Base-by-base conservation (phyloP, 2,113 vertebrate species). In the Salvelinus sp. region DNA sequence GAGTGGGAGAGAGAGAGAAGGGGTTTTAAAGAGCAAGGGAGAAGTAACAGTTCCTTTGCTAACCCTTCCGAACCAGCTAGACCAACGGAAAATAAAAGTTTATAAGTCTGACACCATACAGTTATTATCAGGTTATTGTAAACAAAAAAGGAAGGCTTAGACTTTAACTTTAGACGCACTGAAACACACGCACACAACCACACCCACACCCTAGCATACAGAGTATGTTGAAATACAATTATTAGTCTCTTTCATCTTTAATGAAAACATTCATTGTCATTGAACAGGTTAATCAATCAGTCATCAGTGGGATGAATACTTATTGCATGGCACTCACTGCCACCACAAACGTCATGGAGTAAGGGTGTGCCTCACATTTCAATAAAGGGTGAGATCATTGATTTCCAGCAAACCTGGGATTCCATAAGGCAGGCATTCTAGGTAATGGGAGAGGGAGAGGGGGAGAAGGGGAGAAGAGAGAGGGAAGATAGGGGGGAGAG, bases 311-410 rank as follows among this genome's bases (percentile, higher is more conserved):
- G 82, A 83, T 83, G 87, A 81, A 84, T 79, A 76, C 85, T 88
- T 89, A 85, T 85, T 85, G 69, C 12, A 3, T 33, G 65, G 75
- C 79, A 48, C 77, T 7, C 76, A 82, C 82, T 78, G 30, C 65
- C 76, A 84, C 63, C 38, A n/a, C 6, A 63, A 88, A 78, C 81
- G 76, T 88, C 7, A 74, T 81, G 82, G 80, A 84, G 69, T 73
- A 30, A 1, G 84, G 87, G 86, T 78, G 87, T 74, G 85, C 88
- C 79, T 89, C 86, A 81, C 76, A 84, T 89, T 90, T 92, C 86
- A 88, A 90, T 87, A 86, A 33, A 78, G 79, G 72, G 81, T 89
- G 83, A 90, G 82, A 83, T 83, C 83, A 85, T 75, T 69, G 87
- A 88, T 86, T 90, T 72, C 54, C 80, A 25, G 62, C 75, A 16